Base-by-base conservation (phyloP, 2,888 invertebrate species). In the Syrista parreyssii region DNA sequence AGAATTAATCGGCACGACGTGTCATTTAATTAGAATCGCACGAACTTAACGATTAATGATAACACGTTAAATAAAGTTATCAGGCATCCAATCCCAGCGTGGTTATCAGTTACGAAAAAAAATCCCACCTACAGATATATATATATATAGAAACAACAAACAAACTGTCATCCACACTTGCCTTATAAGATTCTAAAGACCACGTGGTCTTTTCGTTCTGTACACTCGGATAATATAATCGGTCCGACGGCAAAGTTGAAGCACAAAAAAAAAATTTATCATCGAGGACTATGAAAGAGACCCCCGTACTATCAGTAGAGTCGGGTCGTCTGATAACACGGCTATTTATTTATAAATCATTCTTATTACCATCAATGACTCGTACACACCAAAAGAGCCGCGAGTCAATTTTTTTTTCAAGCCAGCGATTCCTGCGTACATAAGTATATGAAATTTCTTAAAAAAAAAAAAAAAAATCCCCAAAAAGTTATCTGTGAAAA, bases 281-380 rank as follows among this genome's bases (percentile, higher is more conserved):
- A 76, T 73, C 76, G 81, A 80, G 85, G 86, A 86, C 83, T 85
- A 84, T 81, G 83, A 85, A 83, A 79, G 80, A 82, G 81, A 15
- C 55, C 55, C 75, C 78, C 79, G 76, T 80, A 81, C 76, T 86
- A 85, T 86, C 84, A 76, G 80, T 78, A 68, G 75, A 77, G 79
- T 79, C 84, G 86, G 86, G 86, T 89, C 88, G 85, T 74, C 78
- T 75, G 89, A 88, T 88, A 88, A 86, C 84, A 83, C 78, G 68
- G 75, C 81, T 78, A 80, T 73, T 77, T 85, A 85, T 86, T 86
- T 84, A 82, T 83, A 84, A 81, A 77, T 71, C 76, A 55, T 55
- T 55, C 15, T 55, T 23, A 55, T 23, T 55, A 23, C 55, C 23
- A 2, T 23, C 55, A 23, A 55, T 23, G 55, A 55, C 23, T 55